These are phyloP conservation scores for Bellardia pandia DNA, from an alignment of 2,888 invertebrate genomes.

Conservation along the genomic window DNA sequence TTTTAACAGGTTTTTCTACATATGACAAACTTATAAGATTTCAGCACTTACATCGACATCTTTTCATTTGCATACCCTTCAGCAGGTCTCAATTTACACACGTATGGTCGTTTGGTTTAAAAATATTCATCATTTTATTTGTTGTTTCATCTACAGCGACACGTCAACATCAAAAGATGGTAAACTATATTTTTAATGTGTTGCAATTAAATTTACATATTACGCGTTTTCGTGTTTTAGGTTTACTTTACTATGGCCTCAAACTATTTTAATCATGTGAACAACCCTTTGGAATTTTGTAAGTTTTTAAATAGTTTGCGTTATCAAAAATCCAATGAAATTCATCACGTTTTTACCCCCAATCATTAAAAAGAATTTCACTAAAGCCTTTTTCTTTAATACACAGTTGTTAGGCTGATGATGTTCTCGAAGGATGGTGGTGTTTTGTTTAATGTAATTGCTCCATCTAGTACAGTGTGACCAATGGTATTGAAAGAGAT, in stretches of 20 bases:
- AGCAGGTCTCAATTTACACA: not conserved
- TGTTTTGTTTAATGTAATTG: slow-evolving; percentile 53
- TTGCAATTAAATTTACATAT: slow-evolving; percentile 76
- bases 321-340: slow-evolving; percentile 28
- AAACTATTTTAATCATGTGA: slow-evolving; percentile 67
- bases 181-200: slow-evolving; percentile 74
- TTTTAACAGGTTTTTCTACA: slow-evolving; percentile 52
- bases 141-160: not conserved
- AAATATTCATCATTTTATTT: not conserved
- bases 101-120: slow-evolving; percentile 15
- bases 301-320: slow-evolving; percentile 18
- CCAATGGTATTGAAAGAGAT: not conserved
- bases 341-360: slow-evolving; percentile 66
- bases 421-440: slow-evolving; percentile 6
- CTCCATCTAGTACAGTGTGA: slow-evolving; percentile 19
- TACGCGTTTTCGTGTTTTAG: slow-evolving; percentile 59
- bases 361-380: slow-evolving; percentile 60
- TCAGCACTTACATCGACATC: slow-evolving; percentile 41
- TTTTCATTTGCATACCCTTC: not conserved
- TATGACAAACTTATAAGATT: slow-evolving; percentile 57
- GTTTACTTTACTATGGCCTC: slow-evolving; percentile 45
- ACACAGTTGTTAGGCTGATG: slow-evolving; percentile 31
- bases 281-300: slow-evolving; percentile 54
- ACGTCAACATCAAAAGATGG: slow-evolving; percentile 62
- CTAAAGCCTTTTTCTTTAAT: slow-evolving; percentile 60